Conservation (phyloP, 2,113 vertebrate genomes). For the Oophaga pumilio region DNA sequence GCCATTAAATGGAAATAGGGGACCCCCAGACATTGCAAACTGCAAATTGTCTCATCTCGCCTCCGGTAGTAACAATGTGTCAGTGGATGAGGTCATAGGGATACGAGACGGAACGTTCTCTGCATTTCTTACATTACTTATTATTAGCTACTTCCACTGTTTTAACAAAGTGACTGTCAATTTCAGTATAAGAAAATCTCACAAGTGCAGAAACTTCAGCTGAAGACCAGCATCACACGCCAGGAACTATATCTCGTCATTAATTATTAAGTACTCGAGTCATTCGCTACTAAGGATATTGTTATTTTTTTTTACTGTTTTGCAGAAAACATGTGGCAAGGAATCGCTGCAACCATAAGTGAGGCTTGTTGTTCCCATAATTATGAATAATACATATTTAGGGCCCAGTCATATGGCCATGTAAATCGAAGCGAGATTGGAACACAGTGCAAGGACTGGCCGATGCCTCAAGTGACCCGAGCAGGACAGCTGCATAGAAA, state of each 20-base stretch:
- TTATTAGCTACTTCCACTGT: not conserved
- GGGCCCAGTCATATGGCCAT: too few species aligned
- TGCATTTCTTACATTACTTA: conserved; percentile 9
- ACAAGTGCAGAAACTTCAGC: conserved; percentile 3
- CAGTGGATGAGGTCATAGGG: not conserved
- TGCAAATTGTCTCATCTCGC: conserved; percentile 21
- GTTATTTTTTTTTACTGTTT: not conserved
- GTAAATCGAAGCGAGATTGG: too few species aligned
- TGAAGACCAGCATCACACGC: not conserved
- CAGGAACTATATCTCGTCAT: not conserved
- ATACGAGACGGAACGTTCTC: not conserved
- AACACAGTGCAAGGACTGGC: too few species aligned
- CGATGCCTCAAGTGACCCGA: too few species aligned
- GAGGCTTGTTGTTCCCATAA: not conserved
- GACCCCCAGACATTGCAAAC: conserved; percentile 21
- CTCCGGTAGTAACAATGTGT: conserved; percentile 10
- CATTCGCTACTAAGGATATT: not conserved
- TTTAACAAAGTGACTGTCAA: conserved; percentile 21
- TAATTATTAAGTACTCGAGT: not conserved
- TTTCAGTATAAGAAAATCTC: conserved; percentile 4
- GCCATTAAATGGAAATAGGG: conserved; percentile 42
- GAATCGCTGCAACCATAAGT: not conserved
- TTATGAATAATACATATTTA: too few species aligned
- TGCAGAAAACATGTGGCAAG: not conserved
- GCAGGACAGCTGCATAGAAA: too few species aligned